Conservation (phyloP, 2,113 vertebrate genomes). For the Reinhardtius hippoglossoides region DNA sequence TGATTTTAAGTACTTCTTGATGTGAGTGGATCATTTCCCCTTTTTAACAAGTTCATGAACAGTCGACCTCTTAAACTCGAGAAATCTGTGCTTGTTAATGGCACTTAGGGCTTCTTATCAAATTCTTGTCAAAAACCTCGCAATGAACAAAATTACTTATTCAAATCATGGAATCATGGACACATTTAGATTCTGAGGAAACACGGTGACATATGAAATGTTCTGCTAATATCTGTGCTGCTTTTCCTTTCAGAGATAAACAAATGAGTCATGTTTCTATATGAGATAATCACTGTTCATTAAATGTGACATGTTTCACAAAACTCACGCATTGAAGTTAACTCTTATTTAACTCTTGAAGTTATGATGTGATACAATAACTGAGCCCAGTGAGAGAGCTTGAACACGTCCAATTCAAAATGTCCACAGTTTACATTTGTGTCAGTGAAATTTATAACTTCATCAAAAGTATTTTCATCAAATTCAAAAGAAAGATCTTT, state of each 20-base stretch:
- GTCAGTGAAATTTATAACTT: constrained; percentile 24
- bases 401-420: constrained; percentile 12
- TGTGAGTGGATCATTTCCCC: constrained; percentile 36
- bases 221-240: constrained; percentile 18
- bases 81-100: constrained; percentile 45
- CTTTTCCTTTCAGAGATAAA: not conserved
- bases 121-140: constrained; percentile 20
- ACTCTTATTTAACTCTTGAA: not conserved
- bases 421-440: not conserved
- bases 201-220: not conserved
- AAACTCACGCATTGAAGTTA: constrained; percentile 5
- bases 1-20: constrained; percentile 42
- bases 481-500: constrained; percentile 54
- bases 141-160: constrained; percentile 23
- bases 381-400: not conserved
- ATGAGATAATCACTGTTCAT: constrained; percentile 35
- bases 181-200: constrained; percentile 6
- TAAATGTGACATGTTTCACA: constrained; percentile 12
- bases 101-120: constrained; percentile 47
- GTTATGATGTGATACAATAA: not conserved
- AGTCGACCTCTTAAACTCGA: constrained; percentile 22
- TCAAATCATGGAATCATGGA: constrained; percentile 10
- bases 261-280: constrained; percentile 36
- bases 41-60: constrained; percentile 41
- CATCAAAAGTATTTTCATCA: constrained; percentile 83